Base-by-base conservation (phyloP, 2,888 invertebrate species). In the Spilarctia lutea region DNA sequence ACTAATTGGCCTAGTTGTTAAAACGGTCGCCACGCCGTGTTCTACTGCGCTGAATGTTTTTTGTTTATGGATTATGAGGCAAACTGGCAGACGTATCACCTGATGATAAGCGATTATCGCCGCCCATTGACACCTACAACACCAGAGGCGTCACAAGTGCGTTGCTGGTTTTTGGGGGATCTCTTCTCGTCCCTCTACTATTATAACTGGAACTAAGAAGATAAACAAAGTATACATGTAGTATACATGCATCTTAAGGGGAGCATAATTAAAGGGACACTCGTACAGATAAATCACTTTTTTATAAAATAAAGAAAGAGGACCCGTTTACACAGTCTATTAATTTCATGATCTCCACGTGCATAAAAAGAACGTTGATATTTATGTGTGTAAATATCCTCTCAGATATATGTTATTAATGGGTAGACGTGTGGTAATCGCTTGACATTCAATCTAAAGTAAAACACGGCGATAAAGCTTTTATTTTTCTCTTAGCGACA, bases 391-490 rank as follows among this genome's bases (percentile, higher is more conserved):
- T 52, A 70, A 27, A 70, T 63, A 8, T 11, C 20, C 69, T 42
- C 18, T 24, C 42, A 60, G n/a, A 30, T 63, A n/a, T 56, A 56
- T 56, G 24, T 68, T 35, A 13, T 71, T 71, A 45, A 42, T 39
- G 27, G 39, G 42, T 63, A 18, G 18, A 27, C 39, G 16, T 56
- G 60, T 79, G 78, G 77, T 80, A 80, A 80, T 76, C 77, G 66
- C n/a, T 42, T 82, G 83, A 83, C 82, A 82, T 82, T 79, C 72
- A 84, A 71, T 75, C 45, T 74, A 74, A 71, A 71, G 75, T 74
- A 66, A 72, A 35, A 71, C 18, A 63, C 56, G 66, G 69, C 67
- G 42, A 67, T 63, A 75, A 66, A 73, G 27, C 39, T 56, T 33
- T 63, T n/a, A 56, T 72, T 72, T 81, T 81, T 75, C 52, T 72